Evolutionary conservation across 2,113 vertebrate genomes (phyloP).

Genomic region (Motacilla tschutschensis): DNA sequence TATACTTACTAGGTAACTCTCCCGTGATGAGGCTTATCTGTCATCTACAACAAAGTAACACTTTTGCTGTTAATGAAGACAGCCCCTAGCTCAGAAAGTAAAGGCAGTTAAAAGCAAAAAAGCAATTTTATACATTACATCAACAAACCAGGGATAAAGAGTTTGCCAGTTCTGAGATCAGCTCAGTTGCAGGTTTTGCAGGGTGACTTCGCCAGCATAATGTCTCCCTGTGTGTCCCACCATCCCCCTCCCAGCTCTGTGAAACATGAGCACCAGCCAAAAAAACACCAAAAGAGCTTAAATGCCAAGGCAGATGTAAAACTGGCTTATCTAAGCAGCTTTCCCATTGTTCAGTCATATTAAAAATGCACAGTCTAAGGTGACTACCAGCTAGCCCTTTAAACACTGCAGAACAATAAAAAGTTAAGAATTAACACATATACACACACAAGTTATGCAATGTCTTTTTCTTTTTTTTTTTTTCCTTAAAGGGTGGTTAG

Average conservation of each 20-base stretch:
- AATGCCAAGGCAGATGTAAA: slow-evolving; percentile 1
- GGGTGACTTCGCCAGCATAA: neutral
- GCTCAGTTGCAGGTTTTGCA: neutral
- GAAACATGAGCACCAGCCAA: neutral
- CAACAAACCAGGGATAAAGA: slow-evolving; percentile 59
- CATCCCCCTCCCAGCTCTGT: slow-evolving; percentile 20
- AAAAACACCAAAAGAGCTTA: neutral
- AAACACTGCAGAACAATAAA: neutral
- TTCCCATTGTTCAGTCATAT: neutral
- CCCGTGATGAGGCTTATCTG: slow-evolving; percentile 88
- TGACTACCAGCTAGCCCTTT: neutral
- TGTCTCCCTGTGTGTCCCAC: slow-evolving; percentile 29
- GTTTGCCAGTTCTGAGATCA: slow-evolving; percentile 34
- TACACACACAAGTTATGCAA: neutral
- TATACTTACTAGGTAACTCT: slow-evolving; percentile 92
- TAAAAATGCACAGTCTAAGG: neutral
- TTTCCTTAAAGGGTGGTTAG: neutral
- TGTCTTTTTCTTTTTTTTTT: neutral
- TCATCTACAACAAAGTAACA: slow-evolving; percentile 95
- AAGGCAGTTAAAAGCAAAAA: slow-evolving; percentile 81
- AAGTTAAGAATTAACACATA: slow-evolving; percentile 16
- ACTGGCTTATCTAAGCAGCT: slow-evolving; percentile 1
- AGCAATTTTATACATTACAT: slow-evolving; percentile 69
- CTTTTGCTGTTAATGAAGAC: slow-evolving; percentile 88
- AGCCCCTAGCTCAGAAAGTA: slow-evolving; percentile 81